A percentile compares a stretch with the other conserved stretches of the same genome.
These are phyloP conservation scores for Camponotus pennsylvanicus DNA, from an alignment of 1,140 invertebrate genomes.

Conservation along the genomic window DNA sequence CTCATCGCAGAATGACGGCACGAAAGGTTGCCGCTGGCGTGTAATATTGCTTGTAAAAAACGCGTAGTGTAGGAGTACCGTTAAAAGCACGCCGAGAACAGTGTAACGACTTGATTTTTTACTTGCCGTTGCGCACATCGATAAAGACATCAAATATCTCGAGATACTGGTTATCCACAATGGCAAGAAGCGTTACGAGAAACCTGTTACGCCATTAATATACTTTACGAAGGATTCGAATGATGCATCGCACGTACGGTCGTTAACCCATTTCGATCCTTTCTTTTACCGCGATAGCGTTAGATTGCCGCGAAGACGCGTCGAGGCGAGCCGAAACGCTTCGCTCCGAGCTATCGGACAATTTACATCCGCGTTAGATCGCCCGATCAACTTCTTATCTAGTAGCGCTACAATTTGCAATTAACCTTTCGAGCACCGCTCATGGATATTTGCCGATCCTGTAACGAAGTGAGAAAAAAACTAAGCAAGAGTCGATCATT, in stretches of 20 bases:
- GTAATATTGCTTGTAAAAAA: slow-evolving; percentile 29
- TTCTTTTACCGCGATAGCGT: slow-evolving; percentile 45
- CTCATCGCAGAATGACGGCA: background rate
- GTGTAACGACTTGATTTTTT: slow-evolving; percentile 43
- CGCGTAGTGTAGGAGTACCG: slow-evolving; percentile 32
- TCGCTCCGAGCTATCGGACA: background rate
- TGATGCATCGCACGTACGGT: slow-evolving; percentile 42
- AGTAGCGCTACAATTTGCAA: background rate
- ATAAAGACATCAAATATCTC: slow-evolving; percentile 55
- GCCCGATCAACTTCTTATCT: slow-evolving; percentile 8
- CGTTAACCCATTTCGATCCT: slow-evolving; percentile 61
- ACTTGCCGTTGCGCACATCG: background rate
- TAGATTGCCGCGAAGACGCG: slow-evolving; percentile 4
- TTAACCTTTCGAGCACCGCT: background rate
- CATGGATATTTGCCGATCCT: background rate
- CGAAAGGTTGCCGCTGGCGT: slow-evolving; percentile 25
- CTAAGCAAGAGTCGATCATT: background rate
- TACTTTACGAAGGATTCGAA: slow-evolving; percentile 27
- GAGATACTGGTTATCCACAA: slow-evolving; percentile 51
- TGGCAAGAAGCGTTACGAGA: slow-evolving; percentile 33
- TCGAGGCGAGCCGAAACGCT: slow-evolving; percentile 3
- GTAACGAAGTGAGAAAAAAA: background rate
- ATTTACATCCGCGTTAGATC: slow-evolving; percentile 20
- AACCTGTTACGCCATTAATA: slow-evolving; percentile 42
- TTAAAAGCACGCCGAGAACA: slow-evolving; percentile 30